Evolutionary conservation across 2,113 vertebrate species (phyloP), one percentile per base, ranked within the genome.

Genomic region (Ptychochromis oligacanthus): DNA sequence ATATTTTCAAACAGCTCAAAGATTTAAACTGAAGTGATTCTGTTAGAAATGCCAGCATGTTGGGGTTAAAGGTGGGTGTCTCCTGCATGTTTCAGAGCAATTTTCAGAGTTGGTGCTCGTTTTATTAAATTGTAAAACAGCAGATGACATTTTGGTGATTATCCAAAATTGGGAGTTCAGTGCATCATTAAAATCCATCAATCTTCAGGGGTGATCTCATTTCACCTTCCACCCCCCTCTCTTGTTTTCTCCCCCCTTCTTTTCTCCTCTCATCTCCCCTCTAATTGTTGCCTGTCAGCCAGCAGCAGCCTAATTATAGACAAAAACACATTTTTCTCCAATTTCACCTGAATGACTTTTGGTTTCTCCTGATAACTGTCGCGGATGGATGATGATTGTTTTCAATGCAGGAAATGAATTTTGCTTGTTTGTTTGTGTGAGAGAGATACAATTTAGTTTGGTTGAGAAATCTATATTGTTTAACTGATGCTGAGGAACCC

Each of bases 381-480:
- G 43, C 1, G 24, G 77, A 81, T 79, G 55, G 64, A 83, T 81
- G 79, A 60, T 75, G 80, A 58, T 90, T 87, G 82, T 85, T 77
- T 65, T 24, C 18, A 5, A 36, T 55, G 61, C 22, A 80, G 83
- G 77, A 72, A 80, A 82, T 90, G 1, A 86, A 56, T 43, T 65
- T 57, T 81, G 31, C n/a, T 15, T 75, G 28, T 65, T 58, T 36
- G 9, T 56, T 20, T 18, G 56, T 67, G 38, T 6, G 34, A 12
- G 40, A 20, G 38, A 49, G 1, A 20, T 12, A 12, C 24, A 49
- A 31, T 72, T 49, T 59, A 0, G 57, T 62, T 49, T 58, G 49
- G 9, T 80, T 28, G 24, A 75, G 54, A 34, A 60, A 24, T 46
- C 36, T 46, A 36, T 18, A 55, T 60, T 55, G 79, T 78, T 78